Base-by-base conservation (phyloP, 2,888 invertebrate genomes). In the Eurytoma californica region DNA sequence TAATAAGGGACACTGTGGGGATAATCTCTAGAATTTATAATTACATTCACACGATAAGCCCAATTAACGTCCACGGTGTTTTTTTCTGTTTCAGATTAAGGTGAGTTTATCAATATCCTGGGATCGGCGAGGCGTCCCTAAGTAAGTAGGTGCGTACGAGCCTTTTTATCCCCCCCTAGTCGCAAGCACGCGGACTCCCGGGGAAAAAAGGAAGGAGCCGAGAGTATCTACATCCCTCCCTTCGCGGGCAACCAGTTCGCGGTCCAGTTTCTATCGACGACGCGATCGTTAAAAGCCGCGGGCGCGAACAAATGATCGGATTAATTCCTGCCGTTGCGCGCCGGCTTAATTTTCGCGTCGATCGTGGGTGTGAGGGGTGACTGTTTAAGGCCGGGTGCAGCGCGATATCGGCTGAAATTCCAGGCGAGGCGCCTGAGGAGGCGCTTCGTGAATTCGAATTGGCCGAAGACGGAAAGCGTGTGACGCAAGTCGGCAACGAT, bases 231-330 rank as follows among this genome's bases (percentile, higher is more conserved):
- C 72, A 67, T 75, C 55, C 60, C 72, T 51, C n/a, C 14, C n/a
- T 7, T 53, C 63, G 55, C 61, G 74, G 73, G 77, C 66, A 80
- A 80, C 70, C 75, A 72, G 78, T 78, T 47, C 80, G 75, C 70
- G 78, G 77, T 74, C 72, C 78, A 79, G 72, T 72, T 81, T 69
- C 39, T 24, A 2, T 30, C 69, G 3, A 12, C 9, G 20, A 5
- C 28, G 58, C 51, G 57, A 18, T 58, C 68, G 68, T 76, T 69
- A 73, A 63, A 53, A 16, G 60, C 28, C 20, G 63, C n/a, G 47
- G 2, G 53, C 24, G 3, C 14, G 61, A 60, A 77, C 68, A 60
- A 77, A 80, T 77, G 73, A 73, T 60, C 72, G 61, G 53, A 68
- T 18, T 66, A 68, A 67, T 39, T 1, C 24, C 24, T 2, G 24